phyloP scores from a whole-genome alignment of 92 coral and sea anemone genomes.

The Palythoa grandis region DNA sequence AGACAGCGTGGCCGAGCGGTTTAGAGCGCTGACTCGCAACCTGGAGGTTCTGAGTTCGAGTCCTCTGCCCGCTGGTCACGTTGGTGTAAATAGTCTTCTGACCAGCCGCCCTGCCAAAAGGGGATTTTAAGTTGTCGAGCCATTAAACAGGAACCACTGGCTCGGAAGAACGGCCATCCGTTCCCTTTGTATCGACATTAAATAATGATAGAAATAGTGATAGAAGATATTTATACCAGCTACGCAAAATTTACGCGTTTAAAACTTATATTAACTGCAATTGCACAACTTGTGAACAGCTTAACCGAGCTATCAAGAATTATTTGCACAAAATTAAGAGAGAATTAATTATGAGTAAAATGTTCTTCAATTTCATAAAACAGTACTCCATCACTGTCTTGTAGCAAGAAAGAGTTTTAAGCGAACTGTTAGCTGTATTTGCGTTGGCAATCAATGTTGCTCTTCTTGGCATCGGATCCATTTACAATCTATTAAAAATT shows the following conservation, averaged over 20 bases:
- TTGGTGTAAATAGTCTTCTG: too few relatives aligned
- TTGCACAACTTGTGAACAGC: not conserved
- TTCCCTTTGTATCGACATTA: too few relatives aligned
- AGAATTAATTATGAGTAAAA: not conserved
- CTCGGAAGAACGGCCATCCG: too few relatives aligned
- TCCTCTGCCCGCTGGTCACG: too few relatives aligned
- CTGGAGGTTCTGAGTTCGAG: too few relatives aligned
- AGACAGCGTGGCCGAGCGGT: too few relatives aligned
- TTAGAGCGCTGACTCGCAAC: too few relatives aligned
- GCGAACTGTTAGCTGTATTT: slow-evolving; percentile 1
- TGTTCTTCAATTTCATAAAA: not conserved
- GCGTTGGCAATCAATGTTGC: slow-evolving; percentile 11
- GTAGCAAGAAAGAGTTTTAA: not conserved
- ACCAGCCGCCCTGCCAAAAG: too few relatives aligned
- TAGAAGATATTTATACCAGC: too few relatives aligned
- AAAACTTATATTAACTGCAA: not conserved
- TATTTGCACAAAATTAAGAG: not conserved
- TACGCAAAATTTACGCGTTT: not conserved
- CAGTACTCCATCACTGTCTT: not conserved
- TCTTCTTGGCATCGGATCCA: slow-evolving; percentile 18
- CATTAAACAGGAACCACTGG: too few relatives aligned
- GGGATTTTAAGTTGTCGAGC: too few relatives aligned
- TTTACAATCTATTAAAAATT: slow-evolving; percentile 18
- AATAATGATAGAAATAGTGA: too few relatives aligned
- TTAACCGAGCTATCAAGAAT: not conserved